Percentiles rank a stretch among this genome's conserved stretches.
Evolutionary conservation across 2,797 vertebrate species (phyloP).

Genomic region (Hylomyscus alleni): DNA sequence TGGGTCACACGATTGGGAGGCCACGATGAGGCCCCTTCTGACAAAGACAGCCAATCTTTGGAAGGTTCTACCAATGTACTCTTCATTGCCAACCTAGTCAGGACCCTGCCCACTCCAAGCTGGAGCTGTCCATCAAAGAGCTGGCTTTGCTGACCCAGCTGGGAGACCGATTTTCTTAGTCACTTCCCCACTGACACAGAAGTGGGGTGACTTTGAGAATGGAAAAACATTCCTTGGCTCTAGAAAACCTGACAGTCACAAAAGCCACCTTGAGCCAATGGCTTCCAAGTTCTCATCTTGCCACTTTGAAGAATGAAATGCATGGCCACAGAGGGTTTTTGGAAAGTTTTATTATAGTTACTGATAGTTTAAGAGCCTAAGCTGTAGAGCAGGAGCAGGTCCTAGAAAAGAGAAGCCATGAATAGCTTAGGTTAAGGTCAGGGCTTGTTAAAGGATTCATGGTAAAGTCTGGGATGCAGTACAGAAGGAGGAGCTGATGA

Average conservation of each 20-base stretch:
- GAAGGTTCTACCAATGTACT: not conserved
- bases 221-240: not conserved
- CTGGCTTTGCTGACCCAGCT: not conserved
- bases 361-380: not conserved
- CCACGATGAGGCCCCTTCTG: not conserved
- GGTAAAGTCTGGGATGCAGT: not conserved
- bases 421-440: not conserved
- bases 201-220: not conserved
- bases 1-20: not conserved
- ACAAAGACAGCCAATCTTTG: not conserved
- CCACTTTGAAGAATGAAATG: not conserved
- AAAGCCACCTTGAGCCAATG: not conserved
- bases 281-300: not conserved
- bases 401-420: not conserved
- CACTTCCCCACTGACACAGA: rapidly evolving
- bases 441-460: not conserved
- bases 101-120: not conserved
- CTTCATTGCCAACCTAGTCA: rapidly evolving
- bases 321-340: not conserved
- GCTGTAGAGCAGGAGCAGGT: not conserved
- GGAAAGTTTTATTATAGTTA: not conserved
- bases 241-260: not conserved
- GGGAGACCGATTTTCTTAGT: not conserved
- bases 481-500: not conserved
- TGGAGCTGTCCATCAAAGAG: not conserved